These are phyloP conservation scores for Archilochus colubris DNA, from an alignment of 2,113 vertebrate species.

Conservation along the genomic window DNA sequence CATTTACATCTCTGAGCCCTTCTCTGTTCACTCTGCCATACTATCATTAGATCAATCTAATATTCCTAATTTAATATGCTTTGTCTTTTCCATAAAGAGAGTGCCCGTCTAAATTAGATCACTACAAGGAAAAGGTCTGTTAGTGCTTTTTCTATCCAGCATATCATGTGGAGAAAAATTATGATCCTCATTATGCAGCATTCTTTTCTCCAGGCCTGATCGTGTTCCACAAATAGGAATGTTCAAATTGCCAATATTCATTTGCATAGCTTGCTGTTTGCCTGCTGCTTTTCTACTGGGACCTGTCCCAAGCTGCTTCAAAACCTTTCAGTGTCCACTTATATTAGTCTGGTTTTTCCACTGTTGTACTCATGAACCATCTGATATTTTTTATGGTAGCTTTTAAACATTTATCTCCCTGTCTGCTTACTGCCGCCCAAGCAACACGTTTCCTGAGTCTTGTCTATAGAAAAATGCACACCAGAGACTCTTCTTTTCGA, in stretches of 20 bases:
- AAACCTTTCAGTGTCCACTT: conserved; percentile 40
- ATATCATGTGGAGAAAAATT: conserved; percentile 41
- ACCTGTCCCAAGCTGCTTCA: conserved; percentile 21
- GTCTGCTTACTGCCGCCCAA: conserved; percentile 35
- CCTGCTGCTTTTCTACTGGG: conserved; percentile 20
- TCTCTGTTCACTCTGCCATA: not conserved
- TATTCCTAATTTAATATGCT: conserved; percentile 51
- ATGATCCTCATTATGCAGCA: conserved; percentile 28
- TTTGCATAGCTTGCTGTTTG: conserved; percentile 17
- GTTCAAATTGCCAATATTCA: conserved; percentile 29
- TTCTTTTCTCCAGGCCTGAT: conserved; percentile 24
- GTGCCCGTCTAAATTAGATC: conserved; percentile 41
- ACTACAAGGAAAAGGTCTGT: not conserved
- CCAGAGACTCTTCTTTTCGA: conserved; percentile 59
- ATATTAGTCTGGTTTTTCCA: conserved; percentile 29
- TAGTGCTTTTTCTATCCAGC: not conserved
- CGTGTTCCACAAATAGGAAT: conserved; percentile 2
- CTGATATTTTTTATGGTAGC: conserved; percentile 39
- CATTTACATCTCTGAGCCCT: conserved; percentile 15
- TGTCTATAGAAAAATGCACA: conserved; percentile 44
- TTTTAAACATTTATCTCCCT: conserved; percentile 62
- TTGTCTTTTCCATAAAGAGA: conserved; percentile 54
- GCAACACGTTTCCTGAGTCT: conserved; percentile 49
- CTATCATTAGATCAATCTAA: conserved; percentile 40
- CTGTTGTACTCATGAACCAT: not conserved